Base-by-base conservation (phyloP, 2,797 vertebrate genomes). In the Gastrophryne carolinensis region DNA sequence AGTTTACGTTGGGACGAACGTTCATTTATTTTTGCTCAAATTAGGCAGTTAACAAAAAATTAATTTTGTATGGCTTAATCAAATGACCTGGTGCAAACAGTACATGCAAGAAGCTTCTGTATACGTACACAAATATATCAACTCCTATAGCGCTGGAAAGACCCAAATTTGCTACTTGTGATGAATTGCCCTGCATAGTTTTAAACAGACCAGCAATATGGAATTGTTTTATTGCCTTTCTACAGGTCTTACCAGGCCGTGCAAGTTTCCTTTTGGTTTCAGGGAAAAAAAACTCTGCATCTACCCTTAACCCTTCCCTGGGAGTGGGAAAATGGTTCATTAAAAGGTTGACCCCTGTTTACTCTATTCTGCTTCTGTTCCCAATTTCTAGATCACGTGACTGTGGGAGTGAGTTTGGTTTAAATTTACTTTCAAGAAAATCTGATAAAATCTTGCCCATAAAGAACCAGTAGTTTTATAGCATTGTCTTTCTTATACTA, bases 301-400 rank as follows among this genome's bases (percentile, higher is more conserved):
- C 3, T 37, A 3, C 13, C 30, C 53, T 30, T 29, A 26, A 30
- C 63, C 58, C 35, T 39, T 44, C 21, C 37, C 9, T 10, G 0
- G 72, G 78, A 80, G 79, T 50, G 68, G 66, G 77, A 54, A 73
- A 82, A 86, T 72, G 62, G 81, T 83, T 84, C 80, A 79, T 84
- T 80, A 83, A 78, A 73, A 79, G 83, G 78, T 80, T 83, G 85
- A 88, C 82, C 84, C 73, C 75, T 73, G 80, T 83, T 83, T 80
- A 76, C 75, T 80, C 56, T 84, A 87, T 84, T 85, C 89, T 83
- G 89, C 90, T 92, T 84, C 91, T 91, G 89, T 88, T 90, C 84
- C 88, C 86, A 90, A 90, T 91, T 89, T 88, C 84, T 78, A 52
- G 12, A 91, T 86, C 94, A 94, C 92, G 93, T 94, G 93, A 94